These are phyloP conservation scores for Lichenostomus cassidix DNA, from an alignment of 2,113 vertebrate genomes.

Conservation along the genomic window DNA sequence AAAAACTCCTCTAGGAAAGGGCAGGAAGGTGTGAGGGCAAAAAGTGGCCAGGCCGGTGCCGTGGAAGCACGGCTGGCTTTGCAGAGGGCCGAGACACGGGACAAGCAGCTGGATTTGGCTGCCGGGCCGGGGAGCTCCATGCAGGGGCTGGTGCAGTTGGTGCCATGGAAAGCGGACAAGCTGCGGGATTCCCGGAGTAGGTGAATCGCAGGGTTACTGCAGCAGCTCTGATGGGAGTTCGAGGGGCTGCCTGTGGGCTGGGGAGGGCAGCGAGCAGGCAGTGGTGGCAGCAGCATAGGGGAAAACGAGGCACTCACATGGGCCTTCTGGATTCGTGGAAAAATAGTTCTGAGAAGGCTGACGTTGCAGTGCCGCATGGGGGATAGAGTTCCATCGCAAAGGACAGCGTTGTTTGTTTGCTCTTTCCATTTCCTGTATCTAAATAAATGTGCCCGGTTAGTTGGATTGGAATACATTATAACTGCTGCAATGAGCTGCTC, in stretches of 20 bases:
- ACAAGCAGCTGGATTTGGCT: neutral
- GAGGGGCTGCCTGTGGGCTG: neutral
- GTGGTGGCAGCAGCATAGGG: rapidly evolving
- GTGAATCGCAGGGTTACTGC: neutral
- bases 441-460: neutral
- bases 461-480: neutral
- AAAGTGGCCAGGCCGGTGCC: neutral
- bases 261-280: neutral
- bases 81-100: neutral
- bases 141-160: neutral
- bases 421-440: neutral
- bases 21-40: neutral
- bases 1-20: neutral
- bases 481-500: neutral
- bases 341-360: neutral
- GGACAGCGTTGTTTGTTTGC: neutral
- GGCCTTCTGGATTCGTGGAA: neutral
- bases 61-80: rapidly evolving
- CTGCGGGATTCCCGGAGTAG: neutral
- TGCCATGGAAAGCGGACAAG: neutral
- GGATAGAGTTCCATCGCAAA: neutral
- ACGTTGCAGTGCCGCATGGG: rapidly evolving
- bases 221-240: neutral
- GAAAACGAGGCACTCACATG: rapidly evolving
- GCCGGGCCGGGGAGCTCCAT: neutral